Conservation (phyloP, 2,113 vertebrate species). For the Neodontobutis hainanensis region DNA sequence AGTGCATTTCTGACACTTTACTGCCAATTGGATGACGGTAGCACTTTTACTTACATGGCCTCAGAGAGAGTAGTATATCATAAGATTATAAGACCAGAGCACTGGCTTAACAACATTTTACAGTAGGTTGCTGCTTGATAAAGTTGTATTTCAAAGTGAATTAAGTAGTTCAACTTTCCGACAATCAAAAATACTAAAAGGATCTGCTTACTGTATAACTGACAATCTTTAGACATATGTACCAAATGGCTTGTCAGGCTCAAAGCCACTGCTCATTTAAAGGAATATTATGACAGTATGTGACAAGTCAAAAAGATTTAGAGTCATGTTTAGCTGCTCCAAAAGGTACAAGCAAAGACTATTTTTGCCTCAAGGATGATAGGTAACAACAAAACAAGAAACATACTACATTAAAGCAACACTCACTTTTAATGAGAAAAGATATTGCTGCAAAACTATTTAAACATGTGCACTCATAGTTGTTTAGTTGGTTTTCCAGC, state of each 20-base stretch:
- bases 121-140: neutral
- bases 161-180: neutral
- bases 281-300: constrained; percentile 3
- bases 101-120: neutral
- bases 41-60: constrained; percentile 38
- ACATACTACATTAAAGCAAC: neutral
- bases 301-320: constrained; percentile 4
- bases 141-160: neutral
- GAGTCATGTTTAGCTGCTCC: constrained; percentile 3
- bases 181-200: no score
- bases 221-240: neutral
- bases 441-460: no score
- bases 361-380: neutral
- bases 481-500: no score
- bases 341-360: neutral
- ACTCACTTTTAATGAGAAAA: no score
- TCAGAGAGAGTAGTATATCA: constrained; percentile 1
- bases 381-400: neutral
- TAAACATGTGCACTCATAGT: no score
- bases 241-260: neutral
- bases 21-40: constrained; percentile 42
- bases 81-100: neutral
- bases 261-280: neutral
- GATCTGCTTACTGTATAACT: no score
- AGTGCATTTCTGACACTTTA: constrained; percentile 45